Base-by-base conservation (phyloP, 2,113 vertebrate species). In the Thunnus maccoyii region DNA sequence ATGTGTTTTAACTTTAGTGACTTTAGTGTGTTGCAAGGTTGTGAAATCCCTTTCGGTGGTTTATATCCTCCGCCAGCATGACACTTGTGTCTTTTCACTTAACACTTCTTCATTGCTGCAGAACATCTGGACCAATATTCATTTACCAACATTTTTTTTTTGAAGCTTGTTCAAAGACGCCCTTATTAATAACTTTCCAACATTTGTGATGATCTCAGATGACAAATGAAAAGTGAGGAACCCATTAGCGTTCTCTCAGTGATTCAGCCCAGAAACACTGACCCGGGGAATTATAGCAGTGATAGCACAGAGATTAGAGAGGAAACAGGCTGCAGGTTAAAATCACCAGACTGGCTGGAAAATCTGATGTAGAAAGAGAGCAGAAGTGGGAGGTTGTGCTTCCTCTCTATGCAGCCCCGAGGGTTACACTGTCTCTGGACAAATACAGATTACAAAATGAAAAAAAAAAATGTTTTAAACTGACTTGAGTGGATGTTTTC, bases 221-320 rank as follows among this genome's bases (percentile, higher is more conserved):
- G 36, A 41, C 36, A 41, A 9, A 41, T 9, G 36, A 41, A 41
- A 41, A 41, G 36, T 41, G 36, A 41, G 36, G 36, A 41, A 41
- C 36, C 36, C 36, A 41, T 41, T 41, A 41, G 36, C 36, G 36
- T 41, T 41, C 41, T 27, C 15, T 57, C 56, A 78, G 1, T 10
- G 16, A 4, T 25, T 22, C 54, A 44, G 46, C 10, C 4, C 17
- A 58, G 56, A 85, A 27, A 69, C 44, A 46, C 41, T 13, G 12
- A 51, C 11, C 12, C 3, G 4, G 17, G 18, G 44, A 27, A 60
- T 55, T 22, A 25, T 73, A 15, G 1, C 6, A 3, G 30, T 36
- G 27, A 76, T 5, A 27, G 30, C 47, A 14, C 4, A 12, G n/a
- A 80, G 68, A 78, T 72, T 61, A 84, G 27, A 74, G 25, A 36